Evolutionary conservation across 1,140 invertebrate species (phyloP).

Genomic region (Gonioctena quinquepunctata): DNA sequence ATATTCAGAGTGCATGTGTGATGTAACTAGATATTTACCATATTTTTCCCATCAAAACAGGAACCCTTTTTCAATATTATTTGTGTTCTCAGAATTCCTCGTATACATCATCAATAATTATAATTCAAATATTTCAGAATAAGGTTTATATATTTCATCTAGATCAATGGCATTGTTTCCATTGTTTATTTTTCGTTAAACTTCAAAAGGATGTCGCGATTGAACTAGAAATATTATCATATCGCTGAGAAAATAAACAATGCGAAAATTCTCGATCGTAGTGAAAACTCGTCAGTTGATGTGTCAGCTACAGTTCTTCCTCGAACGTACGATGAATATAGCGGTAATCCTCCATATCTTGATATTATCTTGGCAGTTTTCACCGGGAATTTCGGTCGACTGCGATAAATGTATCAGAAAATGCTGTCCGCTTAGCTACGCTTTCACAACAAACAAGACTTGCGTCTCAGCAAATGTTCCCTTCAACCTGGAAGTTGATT

Average conservation of each 20-base stretch:
- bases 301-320: neutral
- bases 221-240: neutral
- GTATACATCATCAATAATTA: too few relatives aligned
- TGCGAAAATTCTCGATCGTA: conserved; percentile 7
- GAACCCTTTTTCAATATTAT: too few relatives aligned
- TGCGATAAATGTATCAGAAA: neutral
- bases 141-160: neutral
- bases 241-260: conserved; percentile 10
- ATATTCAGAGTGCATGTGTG: too few relatives aligned
- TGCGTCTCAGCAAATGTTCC: neutral
- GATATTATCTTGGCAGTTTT: neutral
- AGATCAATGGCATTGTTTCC: neutral
- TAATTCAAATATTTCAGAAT: neutral
- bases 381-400: neutral
- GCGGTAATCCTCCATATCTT: neutral
- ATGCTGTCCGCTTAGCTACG: neutral
- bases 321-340: neutral
- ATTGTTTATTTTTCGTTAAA: neutral
- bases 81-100: too few relatives aligned
- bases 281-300: neutral
- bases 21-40: too few relatives aligned
- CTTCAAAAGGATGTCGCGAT: neutral
- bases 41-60: too few relatives aligned
- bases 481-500: neutral
- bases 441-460: neutral